A percentile compares a stretch with the other conserved stretches of the same genome.
phyloP scores from a whole-genome alignment of 2,888 invertebrate species.

The Pollenia amentaria region DNA sequence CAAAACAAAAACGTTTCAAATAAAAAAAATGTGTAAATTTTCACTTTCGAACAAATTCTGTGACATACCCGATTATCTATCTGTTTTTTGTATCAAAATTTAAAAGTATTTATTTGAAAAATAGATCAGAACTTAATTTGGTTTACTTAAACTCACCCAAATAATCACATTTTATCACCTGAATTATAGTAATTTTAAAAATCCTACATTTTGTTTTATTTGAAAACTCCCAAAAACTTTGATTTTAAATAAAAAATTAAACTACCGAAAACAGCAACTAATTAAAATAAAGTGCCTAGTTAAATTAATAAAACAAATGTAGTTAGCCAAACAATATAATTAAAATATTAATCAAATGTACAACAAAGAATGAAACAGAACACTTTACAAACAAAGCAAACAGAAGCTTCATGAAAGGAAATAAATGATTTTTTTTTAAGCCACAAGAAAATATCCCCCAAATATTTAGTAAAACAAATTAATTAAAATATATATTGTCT shows the following conservation, averaged over 20 bases:
- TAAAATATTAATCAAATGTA: constrained; percentile 29
- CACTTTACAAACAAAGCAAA: constrained; percentile 39
- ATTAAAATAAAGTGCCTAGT: constrained; percentile 58
- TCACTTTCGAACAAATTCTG: too few species aligned
- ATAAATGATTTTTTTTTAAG: constrained; percentile 1
- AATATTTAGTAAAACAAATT: constrained; percentile 3
- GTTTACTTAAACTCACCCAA: too few species aligned
- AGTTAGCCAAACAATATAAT: constrained; percentile 55
- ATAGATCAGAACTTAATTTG: too few species aligned
- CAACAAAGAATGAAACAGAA: constrained; percentile 22
- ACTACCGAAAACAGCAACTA: not conserved
- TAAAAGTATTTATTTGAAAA: too few species aligned
- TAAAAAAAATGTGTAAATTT: too few species aligned
- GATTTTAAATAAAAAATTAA: not conserved
- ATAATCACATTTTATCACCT: too few species aligned
- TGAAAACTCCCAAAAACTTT: not conserved
- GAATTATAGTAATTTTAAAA: too few species aligned
- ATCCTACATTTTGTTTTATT: constrained; percentile 43
- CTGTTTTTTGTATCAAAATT: too few species aligned
- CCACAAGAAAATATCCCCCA: not conserved
- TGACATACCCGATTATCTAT: too few species aligned
- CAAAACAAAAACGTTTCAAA: too few species aligned
- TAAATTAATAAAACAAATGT: constrained; percentile 53
- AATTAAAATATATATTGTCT: constrained; percentile 20
- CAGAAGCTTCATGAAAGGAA: constrained; percentile 22